phyloP scores from a whole-genome alignment of 2,888 invertebrate species.

The Theristus sp. region DNA sequence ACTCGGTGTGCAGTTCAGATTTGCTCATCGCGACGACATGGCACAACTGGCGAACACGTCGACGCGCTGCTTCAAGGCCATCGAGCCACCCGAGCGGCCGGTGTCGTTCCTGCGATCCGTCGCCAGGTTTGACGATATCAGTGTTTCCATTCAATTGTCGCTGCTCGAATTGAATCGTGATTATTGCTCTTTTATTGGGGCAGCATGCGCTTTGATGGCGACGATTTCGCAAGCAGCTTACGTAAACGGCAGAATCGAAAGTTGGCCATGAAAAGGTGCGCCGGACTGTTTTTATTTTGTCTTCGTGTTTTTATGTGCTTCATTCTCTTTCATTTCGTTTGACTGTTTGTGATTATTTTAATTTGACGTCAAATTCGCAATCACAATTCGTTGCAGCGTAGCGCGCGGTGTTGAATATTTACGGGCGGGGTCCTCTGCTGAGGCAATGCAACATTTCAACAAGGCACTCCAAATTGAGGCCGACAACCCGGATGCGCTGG shows the following conservation, averaged over 20 bases:
- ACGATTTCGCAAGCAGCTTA: background rate
- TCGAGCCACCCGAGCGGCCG: too few species aligned
- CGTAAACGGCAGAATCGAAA: background rate
- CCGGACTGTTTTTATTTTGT: background rate
- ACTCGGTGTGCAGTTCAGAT: too few species aligned
- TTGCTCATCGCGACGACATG: too few species aligned
- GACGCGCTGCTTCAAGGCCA: background rate
- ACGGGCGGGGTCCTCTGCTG: conserved; percentile 43
- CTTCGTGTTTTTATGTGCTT: background rate
- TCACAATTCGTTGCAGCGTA: background rate
- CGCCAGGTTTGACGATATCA: too few species aligned
- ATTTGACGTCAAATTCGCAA: background rate
- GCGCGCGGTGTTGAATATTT: conserved; percentile 1
- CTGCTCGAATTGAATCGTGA: too few species aligned
- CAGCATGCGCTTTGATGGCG: background rate
- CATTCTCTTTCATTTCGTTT: background rate
- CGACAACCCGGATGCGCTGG: conserved; percentile 71
- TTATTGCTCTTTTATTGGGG: background rate
- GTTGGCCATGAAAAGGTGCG: background rate
- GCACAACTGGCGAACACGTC: background rate
- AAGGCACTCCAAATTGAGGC: conserved; percentile 79
- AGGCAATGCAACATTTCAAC: conserved; percentile 81
- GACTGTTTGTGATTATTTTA: background rate
- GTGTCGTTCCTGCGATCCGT: too few species aligned
- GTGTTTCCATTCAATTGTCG: too few species aligned